Base-by-base conservation (phyloP, 2,797 vertebrate species). In the Remorina albescens region DNA sequence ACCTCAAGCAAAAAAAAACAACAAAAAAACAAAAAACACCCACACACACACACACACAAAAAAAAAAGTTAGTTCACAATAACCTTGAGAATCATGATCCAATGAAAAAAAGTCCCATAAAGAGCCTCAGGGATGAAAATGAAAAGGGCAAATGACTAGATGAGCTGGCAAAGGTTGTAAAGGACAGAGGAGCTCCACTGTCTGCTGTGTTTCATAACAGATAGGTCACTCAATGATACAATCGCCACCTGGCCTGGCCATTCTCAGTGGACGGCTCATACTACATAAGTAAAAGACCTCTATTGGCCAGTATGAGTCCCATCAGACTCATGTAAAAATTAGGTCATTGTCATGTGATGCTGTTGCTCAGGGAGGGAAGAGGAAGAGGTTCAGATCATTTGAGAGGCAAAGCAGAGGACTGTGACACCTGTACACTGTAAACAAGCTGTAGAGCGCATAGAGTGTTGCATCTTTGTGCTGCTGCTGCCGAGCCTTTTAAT, bases 361-460 rank as follows among this genome's bases (percentile, higher is more conserved):
- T 21, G 74, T 55, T 46, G 71, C 77, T 60, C 53, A 21, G 49
- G 59, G 66, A 81, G 70, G 74, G 37, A 59, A 55, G 58, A 72
- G 55, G 71, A 74, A 66, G 65, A 72, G 81, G 32, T 12, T 64
- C 26, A 6, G 73, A 58, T 83, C 42, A 89, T 91, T 93, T 92
- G 90, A 82, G 85, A 93, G 84, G 85, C 90, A 92, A 93, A 93
- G 71, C 80, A 85, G 83, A 51, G 56, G 50, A 76, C 49, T 2
- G 49, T 1, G 25, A 73, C 73, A 88, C 83, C 80, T 81, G 85
- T 69, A n/a, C 74, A 25, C 82, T 74, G 69, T 51, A 78, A 81
- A 90, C 82, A 86, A 80, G 49, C 67, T 46, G 74, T 74, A 30
- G 42, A 70, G 54, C 77, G 53, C 7, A n/a, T n/a, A 30, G 73